These are phyloP conservation scores for Calliopum simillimum DNA, from an alignment of 2,888 invertebrate species.

Conservation along the genomic window DNA sequence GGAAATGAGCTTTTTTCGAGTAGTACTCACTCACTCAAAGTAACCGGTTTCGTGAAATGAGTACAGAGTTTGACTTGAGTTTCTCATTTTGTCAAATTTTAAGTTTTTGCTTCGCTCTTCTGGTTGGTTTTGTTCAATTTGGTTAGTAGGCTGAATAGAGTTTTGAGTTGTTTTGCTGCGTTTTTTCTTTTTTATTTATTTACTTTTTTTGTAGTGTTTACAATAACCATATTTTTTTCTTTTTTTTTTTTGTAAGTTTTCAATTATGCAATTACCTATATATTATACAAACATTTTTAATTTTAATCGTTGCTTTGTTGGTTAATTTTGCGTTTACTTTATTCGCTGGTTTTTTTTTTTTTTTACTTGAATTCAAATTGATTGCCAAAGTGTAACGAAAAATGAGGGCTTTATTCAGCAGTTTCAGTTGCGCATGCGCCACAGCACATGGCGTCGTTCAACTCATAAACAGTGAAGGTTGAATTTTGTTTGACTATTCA, in stretches of 20 bases:
- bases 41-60: not conserved
- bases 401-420: not conserved
- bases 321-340: no score
- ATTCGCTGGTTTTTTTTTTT: no score
- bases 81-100: no score
- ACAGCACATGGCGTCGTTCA: conserved; percentile 15
- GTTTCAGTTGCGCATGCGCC: not conserved
- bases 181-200: not conserved
- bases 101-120: no score
- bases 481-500: not conserved
- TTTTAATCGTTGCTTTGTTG: no score
- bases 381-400: conserved; percentile 2
- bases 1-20: not conserved
- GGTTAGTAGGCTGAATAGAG: no score
- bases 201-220: not conserved
- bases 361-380: not conserved
- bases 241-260: not conserved
- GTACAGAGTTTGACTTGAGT: not conserved
- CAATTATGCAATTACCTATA: conserved; percentile 18
- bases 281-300: not conserved
- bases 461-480: not conserved
- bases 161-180: conserved; percentile 1
- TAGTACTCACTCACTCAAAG: not conserved
- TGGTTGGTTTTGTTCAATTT: no score
- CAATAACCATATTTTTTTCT: conserved; percentile 5